These are phyloP conservation scores for Melitaea athalia DNA, from an alignment of 2,888 invertebrate genomes.

Conservation along the genomic window DNA sequence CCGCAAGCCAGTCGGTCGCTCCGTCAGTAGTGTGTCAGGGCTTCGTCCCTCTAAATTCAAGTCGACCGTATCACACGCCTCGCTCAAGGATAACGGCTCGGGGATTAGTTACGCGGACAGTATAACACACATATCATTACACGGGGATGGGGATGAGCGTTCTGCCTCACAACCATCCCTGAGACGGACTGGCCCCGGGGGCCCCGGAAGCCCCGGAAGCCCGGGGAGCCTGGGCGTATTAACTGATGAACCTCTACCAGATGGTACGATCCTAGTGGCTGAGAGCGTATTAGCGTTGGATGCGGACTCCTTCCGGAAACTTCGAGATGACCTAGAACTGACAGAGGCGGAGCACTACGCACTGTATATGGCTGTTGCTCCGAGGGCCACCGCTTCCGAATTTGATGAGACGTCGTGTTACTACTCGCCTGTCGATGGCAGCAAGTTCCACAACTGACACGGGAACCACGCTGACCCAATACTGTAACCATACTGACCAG, in stretches of 20 bases:
- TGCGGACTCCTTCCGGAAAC: conserved; percentile 64
- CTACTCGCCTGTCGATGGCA: conserved; percentile 91
- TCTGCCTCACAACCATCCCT: conserved; percentile 42
- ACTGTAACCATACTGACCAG: too few relatives aligned
- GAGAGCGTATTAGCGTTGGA: conserved; percentile 77
- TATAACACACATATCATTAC: conserved; percentile 85
- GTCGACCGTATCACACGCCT: conserved; percentile 69
- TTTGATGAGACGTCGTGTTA: conserved; percentile 94
- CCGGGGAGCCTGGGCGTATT: conserved; percentile 47
- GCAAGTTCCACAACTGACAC: conserved; percentile 80
- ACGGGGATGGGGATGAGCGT: conserved; percentile 77
- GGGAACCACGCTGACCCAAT: too few relatives aligned
- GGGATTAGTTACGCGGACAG: conserved; percentile 80
- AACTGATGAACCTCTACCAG: conserved; percentile 75
- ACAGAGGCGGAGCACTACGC: conserved; percentile 95
- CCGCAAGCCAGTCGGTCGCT: conserved; percentile 79
- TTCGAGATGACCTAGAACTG: conserved; percentile 84
- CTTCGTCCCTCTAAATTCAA: conserved; percentile 78
- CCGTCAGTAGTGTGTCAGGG: conserved; percentile 84
- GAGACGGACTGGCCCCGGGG: neutral
- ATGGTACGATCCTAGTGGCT: conserved; percentile 83
- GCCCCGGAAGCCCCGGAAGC: neutral
- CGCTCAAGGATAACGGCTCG: conserved; percentile 70
- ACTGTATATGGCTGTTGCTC: conserved; percentile 92
- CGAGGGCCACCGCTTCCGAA: conserved; percentile 92